Base-by-base conservation (phyloP, 2,797 vertebrate genomes). In the Astyanax mexicanus region DNA sequence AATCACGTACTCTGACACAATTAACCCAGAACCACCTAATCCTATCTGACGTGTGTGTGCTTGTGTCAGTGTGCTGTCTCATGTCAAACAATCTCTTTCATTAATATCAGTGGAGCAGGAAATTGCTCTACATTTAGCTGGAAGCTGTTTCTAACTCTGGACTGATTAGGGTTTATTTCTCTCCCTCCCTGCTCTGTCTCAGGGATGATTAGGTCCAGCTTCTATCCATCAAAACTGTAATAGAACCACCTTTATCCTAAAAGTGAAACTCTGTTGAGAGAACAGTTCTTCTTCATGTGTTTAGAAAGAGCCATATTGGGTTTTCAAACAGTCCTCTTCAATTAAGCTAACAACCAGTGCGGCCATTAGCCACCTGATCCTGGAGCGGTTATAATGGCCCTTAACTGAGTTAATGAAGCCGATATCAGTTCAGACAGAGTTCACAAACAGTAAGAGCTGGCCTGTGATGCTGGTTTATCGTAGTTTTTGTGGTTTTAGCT, bases 351-450 rank as follows among this genome's bases (percentile, higher is more conserved):
- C 17, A 57, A 19, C 64, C 62, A 57, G 2, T 62, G 37, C 62
- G 37, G 19, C 21, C 10, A 62, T 55, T 40, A 79, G n/a, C 27
- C 57, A 19, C 21, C 77, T 79, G 77, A 57, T 79, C 57, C 74
- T 51, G 37, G 49, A 57, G 57, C 72, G 65, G 61, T 25, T 72
- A 38, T 47, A 74, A 69, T 54, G 45, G 37, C 21, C 37, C 66
- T 69, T 70, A 58, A 62, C 55, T 74, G 49, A 74, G 66, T 74
- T 74, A 74, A 70, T 79, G 72, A 74, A 52, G 57, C 40, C 49
- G 37, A 37, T 19, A 57, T 70, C 29, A 57, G 77, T 74, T 79
- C 72, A 79, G 37, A 45, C 54, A 42, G 57, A 74, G 77, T 74
- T 74, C 71, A 42, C 19, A 44, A 12, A 9, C 38, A 44, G 13